These are phyloP conservation scores for Ericerus pela DNA, from an alignment of 1,140 invertebrate genomes.

Conservation along the genomic window DNA sequence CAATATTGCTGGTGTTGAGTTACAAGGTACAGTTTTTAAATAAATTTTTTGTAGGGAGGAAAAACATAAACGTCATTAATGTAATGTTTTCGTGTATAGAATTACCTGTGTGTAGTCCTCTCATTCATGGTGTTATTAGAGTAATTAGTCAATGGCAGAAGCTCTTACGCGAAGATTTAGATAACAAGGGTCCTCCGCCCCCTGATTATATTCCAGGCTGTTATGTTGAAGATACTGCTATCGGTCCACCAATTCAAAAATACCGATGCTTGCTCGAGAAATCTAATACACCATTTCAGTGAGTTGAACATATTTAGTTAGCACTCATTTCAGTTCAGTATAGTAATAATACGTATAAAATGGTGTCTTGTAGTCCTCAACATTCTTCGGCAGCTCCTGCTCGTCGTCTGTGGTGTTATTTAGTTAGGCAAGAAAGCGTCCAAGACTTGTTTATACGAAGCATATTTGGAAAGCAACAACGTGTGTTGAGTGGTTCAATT, in stretches of 20 bases:
- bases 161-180: constrained; percentile 58
- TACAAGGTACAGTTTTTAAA: constrained; percentile 48
- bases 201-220: constrained; percentile 70
- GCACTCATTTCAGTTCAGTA: neutral
- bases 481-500: constrained; percentile 29
- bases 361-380: constrained; percentile 35
- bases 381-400: constrained; percentile 62
- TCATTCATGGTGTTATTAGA: constrained; percentile 76
- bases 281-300: constrained; percentile 88
- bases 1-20: constrained; percentile 73
- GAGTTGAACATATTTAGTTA: constrained; percentile 28
- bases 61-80: too few species aligned
- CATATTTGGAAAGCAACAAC: constrained; percentile 66
- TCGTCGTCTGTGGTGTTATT: constrained; percentile 79
- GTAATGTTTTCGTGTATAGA: too few species aligned
- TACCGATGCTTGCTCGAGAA: constrained; percentile 83
- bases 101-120: constrained; percentile 81
- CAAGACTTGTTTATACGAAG: constrained; percentile 92
- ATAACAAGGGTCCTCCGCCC: constrained; percentile 53
- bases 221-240: constrained; percentile 51
- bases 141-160: constrained; percentile 79
- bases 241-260: constrained; percentile 76
- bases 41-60: neutral
- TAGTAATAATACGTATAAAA: neutral
- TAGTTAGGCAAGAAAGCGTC: constrained; percentile 81